Base-by-base conservation (phyloP, 2,113 vertebrate genomes). In the Canis aureus region DNA sequence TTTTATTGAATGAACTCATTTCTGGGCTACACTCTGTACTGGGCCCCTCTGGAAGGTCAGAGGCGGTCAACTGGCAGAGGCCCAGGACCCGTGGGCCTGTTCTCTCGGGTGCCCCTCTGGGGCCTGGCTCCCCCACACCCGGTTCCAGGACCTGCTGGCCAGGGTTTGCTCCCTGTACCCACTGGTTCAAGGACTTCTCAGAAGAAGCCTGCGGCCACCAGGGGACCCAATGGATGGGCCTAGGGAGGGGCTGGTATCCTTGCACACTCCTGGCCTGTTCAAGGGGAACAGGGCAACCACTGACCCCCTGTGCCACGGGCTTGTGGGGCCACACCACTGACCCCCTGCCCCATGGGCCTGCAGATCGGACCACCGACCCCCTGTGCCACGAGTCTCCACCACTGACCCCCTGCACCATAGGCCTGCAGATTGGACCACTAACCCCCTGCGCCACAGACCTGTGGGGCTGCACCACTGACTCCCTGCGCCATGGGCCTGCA, bases 341-440 rank as follows among this genome's bases (percentile, higher is more conserved):
- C 8, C 5, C 1, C 23, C 62, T 1, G 10, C 0, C 0, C 19
- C 74, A 0, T 0, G 0, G 23, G 8, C 22, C 25, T 16, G 49
- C 57, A 43, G 43, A 43, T 43, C 7, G 43, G 43, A 43, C 23
- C 23, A 25, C 1, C 0, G 12, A 66, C 43, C 43, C 43, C 43
- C 43, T 43, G 43, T 8, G 43, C 43, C 43, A 43, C 43, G 43
- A 6, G 43, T 5, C 43, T 43, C 5, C 43, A 43, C 43, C 7
- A 43, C 43, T 43, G 43, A 43, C 43, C 4, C 43, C 43, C 43
- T 43, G 43, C 43, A 4, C 43, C 43, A 43, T 43, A 4, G 43
- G 43, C 43, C 43, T 43, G 43, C 43, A 43, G 43, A 43, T 43
- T 43, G 43, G 43, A 43, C 43, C 43, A 43, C 43, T 43, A 5